These are phyloP conservation scores for Elaphurus davidianus DNA, from an alignment of 2,113 vertebrate species.

Conservation along the genomic window DNA sequence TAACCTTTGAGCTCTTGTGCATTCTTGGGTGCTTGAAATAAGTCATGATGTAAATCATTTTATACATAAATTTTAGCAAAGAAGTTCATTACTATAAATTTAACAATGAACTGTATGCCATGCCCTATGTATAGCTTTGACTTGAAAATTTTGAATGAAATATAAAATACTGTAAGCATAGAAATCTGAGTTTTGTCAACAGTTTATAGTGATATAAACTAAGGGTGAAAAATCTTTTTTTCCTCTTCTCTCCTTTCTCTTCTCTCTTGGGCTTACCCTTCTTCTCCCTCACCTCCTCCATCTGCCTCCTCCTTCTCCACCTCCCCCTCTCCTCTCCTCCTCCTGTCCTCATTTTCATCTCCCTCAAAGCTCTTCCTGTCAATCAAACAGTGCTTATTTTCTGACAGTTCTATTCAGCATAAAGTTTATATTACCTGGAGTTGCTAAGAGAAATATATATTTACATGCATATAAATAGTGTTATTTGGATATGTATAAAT, in stretches of 20 bases:
- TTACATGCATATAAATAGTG: not conserved
- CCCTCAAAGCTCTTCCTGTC: not conserved
- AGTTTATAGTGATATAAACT: not conserved
- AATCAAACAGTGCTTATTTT: not conserved
- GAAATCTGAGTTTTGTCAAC: not conserved
- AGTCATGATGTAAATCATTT: conserved; percentile 42
- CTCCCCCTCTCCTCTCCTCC: accelerated
- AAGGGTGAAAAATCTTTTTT: not conserved
- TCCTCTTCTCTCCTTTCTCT: not conserved
- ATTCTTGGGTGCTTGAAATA: conserved; percentile 28
- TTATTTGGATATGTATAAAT: not conserved
- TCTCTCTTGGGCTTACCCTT: no score
- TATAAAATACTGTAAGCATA: not conserved
- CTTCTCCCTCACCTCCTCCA: no score
- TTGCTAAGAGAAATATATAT: not conserved
- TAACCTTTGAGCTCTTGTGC: conserved; percentile 68
- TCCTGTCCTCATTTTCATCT: not conserved
- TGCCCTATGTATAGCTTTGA: not conserved
- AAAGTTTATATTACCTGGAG: not conserved
- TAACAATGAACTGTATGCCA: not conserved
- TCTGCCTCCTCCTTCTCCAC: accelerated
- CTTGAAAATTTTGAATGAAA: conserved; percentile 1
- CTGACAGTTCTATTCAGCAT: not conserved
- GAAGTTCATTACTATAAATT: conserved; percentile 46
- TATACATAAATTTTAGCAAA: not conserved